Evolutionary conservation across 2,797 vertebrate species (phyloP).

Genomic region (Acipenser transmontanus): DNA sequence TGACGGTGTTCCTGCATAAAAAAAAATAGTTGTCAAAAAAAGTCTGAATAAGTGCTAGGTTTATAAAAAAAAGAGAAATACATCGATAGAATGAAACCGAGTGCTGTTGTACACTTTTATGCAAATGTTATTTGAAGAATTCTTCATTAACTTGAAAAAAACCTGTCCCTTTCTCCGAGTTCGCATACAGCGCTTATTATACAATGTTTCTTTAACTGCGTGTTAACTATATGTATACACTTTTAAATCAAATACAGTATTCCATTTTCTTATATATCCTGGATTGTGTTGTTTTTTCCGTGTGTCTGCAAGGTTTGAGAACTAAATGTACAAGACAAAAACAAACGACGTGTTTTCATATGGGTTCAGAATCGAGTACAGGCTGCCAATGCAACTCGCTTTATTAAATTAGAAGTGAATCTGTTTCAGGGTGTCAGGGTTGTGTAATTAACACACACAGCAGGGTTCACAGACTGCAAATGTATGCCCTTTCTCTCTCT

Average conservation of each 20-base stretch:
- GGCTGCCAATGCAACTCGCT: too few species aligned
- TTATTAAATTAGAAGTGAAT: constrained; percentile 42
- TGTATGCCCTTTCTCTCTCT: too few species aligned
- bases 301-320: constrained; percentile 6
- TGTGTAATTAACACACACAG: too few species aligned
- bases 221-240: constrained; percentile 91
- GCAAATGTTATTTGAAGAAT: constrained; percentile 74
- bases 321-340: not conserved
- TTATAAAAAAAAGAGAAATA: constrained; percentile 29
- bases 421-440: constrained; percentile 62
- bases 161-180: constrained; percentile 56
- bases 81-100: constrained; percentile 50
- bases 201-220: constrained; percentile 76
- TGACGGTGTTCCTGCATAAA: constrained; percentile 42
- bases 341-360: too few species aligned
- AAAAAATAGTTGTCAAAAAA: constrained; percentile 42
- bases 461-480: too few species aligned
- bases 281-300: constrained; percentile 50
- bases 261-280: constrained; percentile 80
- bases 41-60: constrained; percentile 45
- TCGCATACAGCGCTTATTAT: constrained; percentile 79
- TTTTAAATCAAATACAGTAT: constrained; percentile 94
- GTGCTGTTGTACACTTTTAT: constrained; percentile 73
- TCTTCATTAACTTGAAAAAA: constrained; percentile 63
- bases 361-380: too few species aligned